phyloP scores from a whole-genome alignment of 1,140 invertebrate species.

The Antheraea mylitta region DNA sequence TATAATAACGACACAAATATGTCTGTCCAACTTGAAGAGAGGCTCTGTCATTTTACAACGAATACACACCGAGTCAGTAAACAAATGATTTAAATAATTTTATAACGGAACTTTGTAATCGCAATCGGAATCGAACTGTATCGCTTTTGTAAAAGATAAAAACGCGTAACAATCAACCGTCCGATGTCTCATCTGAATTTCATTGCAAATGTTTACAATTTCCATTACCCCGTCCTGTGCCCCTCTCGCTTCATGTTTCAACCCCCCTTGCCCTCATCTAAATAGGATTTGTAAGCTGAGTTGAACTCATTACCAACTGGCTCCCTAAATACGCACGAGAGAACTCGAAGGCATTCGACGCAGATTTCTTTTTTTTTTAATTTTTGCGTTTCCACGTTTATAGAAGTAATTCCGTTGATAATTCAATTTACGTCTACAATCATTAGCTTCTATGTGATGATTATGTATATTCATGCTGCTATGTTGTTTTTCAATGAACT shows the following conservation, averaged over 20 bases:
- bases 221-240: conserved; percentile 12
- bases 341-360: neutral
- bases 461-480: neutral
- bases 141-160: neutral
- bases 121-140: neutral
- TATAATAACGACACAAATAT: too few species aligned
- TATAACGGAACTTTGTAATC: neutral
- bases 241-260: neutral
- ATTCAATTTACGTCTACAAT: neutral
- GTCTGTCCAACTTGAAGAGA: neutral
- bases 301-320: conserved; percentile 20
- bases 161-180: neutral
- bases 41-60: neutral
- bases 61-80: neutral
- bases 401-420: neutral
- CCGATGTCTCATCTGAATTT: conserved; percentile 19
- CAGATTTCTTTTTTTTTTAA: neutral
- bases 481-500: too few species aligned
- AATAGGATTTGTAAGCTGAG: conserved; percentile 25
- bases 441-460: neutral
- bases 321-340: neutral
- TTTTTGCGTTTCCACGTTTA: neutral
- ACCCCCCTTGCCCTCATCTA: neutral
- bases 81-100: neutral
- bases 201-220: conserved; percentile 25